Percentiles rank a stretch among this genome's conserved stretches.
Evolutionary conservation across 2,888 invertebrate genomes (phyloP).

Genomic region (Chloromyia formosa): DNA sequence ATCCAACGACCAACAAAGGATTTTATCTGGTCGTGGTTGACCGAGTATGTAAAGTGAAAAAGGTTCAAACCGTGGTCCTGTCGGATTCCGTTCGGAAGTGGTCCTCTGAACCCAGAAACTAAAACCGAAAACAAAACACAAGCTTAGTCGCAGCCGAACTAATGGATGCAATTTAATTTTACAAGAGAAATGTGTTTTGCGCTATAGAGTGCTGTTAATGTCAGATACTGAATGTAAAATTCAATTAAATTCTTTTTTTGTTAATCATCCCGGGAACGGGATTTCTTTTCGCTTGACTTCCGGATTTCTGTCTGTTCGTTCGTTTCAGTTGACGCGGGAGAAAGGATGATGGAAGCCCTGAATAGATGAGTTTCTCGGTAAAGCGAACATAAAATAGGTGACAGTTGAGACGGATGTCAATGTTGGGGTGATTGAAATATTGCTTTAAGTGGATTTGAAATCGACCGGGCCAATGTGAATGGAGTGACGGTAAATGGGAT

Average conservation of each 20-base stretch:
- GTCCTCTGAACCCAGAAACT: neutral
- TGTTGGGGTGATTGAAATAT: too few species aligned
- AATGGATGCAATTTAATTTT: constrained; percentile 23
- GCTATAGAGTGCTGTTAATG: neutral
- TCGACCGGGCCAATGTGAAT: too few species aligned
- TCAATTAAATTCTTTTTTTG: constrained; percentile 11
- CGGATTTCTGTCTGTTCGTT: too few species aligned
- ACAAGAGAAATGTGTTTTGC: neutral
- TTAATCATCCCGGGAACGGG: neutral
- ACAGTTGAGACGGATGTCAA: too few species aligned
- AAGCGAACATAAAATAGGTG: too few species aligned
- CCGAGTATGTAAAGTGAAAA: constrained; percentile 28
- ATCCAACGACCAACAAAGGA: constrained; percentile 7
- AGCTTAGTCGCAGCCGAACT: neutral
- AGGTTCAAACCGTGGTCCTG: neutral
- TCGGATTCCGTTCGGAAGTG: too few species aligned
- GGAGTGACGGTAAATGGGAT: too few species aligned
- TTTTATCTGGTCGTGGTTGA: constrained; percentile 26
- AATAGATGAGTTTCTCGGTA: too few species aligned
- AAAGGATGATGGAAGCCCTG: too few species aligned
- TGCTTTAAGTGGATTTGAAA: too few species aligned
- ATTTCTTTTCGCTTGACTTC: too few species aligned
- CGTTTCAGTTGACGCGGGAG: too few species aligned
- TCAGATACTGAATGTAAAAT: constrained; percentile 13
- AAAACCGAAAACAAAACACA: neutral